These are phyloP conservation scores for Conus betulinus DNA, from an alignment of 1,140 invertebrate genomes.

Conservation along the genomic window DNA sequence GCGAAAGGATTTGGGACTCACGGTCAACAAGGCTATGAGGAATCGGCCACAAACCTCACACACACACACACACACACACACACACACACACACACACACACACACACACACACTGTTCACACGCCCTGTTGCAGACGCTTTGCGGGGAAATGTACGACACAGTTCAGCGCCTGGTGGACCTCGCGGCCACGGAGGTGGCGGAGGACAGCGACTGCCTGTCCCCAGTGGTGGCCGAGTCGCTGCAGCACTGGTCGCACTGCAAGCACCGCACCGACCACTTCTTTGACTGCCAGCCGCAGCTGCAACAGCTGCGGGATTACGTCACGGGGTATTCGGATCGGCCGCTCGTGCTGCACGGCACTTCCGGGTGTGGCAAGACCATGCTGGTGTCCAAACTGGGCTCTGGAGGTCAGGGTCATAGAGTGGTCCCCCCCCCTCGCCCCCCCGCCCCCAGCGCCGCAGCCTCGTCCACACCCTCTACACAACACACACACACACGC, in stretches of 20 bases:
- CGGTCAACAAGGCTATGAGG: too few species aligned
- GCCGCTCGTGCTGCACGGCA: constrained; percentile 68
- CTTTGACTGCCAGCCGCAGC: constrained; percentile 89
- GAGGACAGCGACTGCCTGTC: constrained; percentile 29
- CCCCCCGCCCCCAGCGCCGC: too few species aligned
- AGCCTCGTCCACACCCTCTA: too few species aligned
- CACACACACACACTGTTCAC: too few species aligned
- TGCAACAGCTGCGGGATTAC: constrained; percentile 87
- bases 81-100: too few species aligned
- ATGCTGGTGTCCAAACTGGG: constrained; percentile 65
- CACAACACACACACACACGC: too few species aligned
- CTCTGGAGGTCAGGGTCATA: constrained; percentile 78
- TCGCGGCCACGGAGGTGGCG: constrained; percentile 24
- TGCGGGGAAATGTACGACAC: constrained; percentile 51
- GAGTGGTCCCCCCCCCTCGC: neutral
- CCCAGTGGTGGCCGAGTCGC: constrained; percentile 55
- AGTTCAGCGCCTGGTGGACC: constrained; percentile 60
- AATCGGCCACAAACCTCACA: too few species aligned
- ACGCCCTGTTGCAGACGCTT: constrained; percentile 24
- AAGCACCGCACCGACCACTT: constrained; percentile 77
- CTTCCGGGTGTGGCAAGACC: constrained; percentile 68
- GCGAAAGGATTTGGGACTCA: too few species aligned
- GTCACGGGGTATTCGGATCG: constrained; percentile 87
- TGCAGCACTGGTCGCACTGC: constrained; percentile 60
- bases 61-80: too few species aligned